phyloP scores from a whole-genome alignment of 2,888 invertebrate genomes.

The Pheosia tremula region DNA sequence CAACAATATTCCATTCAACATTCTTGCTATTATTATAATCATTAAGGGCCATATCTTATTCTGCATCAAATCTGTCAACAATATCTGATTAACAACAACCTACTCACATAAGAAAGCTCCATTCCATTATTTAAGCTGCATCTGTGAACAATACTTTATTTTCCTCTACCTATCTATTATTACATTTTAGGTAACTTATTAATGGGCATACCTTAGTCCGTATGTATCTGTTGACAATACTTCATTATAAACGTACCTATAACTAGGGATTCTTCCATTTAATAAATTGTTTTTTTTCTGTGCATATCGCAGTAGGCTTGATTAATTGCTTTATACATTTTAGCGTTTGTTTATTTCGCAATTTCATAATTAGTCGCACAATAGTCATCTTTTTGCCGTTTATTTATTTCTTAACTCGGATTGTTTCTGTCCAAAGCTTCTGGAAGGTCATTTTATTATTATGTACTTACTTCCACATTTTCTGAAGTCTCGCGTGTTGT shows the following conservation, averaged over 20 bases:
- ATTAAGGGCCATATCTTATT: background rate
- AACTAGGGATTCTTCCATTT: background rate
- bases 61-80: slow-evolving; percentile 14
- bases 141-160: slow-evolving; percentile 7
- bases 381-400: background rate
- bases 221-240: slow-evolving; percentile 4
- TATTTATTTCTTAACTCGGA: background rate
- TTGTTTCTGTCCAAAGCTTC: background rate
- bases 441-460: background rate
- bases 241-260: slow-evolving; percentile 4
- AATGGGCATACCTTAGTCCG: background rate
- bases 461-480: background rate
- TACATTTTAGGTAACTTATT: background rate
- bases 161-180: background rate
- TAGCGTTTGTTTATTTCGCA: too few relatives aligned
- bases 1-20: slow-evolving; percentile 20
- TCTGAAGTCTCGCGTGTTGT: background rate
- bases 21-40: background rate
- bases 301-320: background rate
- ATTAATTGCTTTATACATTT: too few relatives aligned
- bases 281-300: background rate
- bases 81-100: slow-evolving; percentile 8
- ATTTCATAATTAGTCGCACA: too few relatives aligned
- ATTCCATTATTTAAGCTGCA: background rate
- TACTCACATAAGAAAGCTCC: background rate